These are phyloP conservation scores for Oxyscelio sp. DNA, from an alignment of 2,888 invertebrate genomes.

Conservation along the genomic window DNA sequence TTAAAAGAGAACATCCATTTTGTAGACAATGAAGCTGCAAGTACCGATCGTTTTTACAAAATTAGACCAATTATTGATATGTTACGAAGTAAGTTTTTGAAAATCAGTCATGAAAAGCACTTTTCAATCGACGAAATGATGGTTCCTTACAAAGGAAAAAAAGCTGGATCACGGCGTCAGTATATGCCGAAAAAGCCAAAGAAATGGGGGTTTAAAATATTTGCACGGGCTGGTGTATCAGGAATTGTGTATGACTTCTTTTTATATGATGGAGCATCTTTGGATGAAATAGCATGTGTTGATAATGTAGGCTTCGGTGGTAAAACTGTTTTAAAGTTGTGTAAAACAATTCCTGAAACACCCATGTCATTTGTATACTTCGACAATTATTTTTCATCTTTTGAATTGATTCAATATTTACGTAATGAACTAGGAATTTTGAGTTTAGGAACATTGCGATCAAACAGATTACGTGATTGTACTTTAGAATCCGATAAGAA, in stretches of 20 bases:
- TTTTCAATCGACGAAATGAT: slow-evolving; percentile 27
- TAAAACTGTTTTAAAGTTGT: slow-evolving; percentile 12
- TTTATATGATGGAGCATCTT: slow-evolving; percentile 10
- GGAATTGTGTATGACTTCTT: slow-evolving; percentile 31
- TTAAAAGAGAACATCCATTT: neutral
- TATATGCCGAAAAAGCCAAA: slow-evolving; percentile 14
- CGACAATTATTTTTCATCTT: slow-evolving; percentile 12
- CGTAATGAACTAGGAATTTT: slow-evolving; percentile 1
- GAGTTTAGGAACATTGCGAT: slow-evolving; percentile 4
- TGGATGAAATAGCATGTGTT: neutral
- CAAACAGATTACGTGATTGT: neutral
- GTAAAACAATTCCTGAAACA: slow-evolving; percentile 16
- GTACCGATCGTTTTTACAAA: slow-evolving; percentile 7
- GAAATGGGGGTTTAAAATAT: slow-evolving; percentile 30
- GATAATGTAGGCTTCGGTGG: neutral
- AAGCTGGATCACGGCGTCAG: slow-evolving; percentile 12
- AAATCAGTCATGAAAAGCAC: neutral
- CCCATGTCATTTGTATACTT: slow-evolving; percentile 10
- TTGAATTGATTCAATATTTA: slow-evolving; percentile 1
- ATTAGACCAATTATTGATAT: slow-evolving; percentile 11
- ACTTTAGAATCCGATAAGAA: neutral
- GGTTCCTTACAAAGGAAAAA: slow-evolving; percentile 27
- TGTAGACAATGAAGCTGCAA: neutral
- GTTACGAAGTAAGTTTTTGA: slow-evolving; percentile 15
- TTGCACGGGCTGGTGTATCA: slow-evolving; percentile 13